Evolutionary conservation across 2,797 vertebrate species (phyloP), one percentile per base, ranked within the genome.

Genomic region (Avahi laniger): DNA sequence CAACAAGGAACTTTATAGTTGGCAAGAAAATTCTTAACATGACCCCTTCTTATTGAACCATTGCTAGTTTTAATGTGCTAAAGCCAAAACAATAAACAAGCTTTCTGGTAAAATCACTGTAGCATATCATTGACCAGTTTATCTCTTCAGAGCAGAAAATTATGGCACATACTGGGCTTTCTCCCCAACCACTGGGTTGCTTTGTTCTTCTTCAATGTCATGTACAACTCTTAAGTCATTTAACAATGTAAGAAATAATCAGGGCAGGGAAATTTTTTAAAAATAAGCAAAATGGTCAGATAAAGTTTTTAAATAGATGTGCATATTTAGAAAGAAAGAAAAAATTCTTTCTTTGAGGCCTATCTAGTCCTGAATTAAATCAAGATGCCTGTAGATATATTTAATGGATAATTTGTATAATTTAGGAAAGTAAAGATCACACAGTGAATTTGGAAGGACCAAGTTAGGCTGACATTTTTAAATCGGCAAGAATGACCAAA

Each of bases 1-100:
- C 81, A 81, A 63, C 52, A 90, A 96, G 20, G 95, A 95, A 89
- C 76, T 4, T 80, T 91, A 46, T 2, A 96, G 6, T 86, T 54
- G 26, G 10, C 72, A 89, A 95, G 91, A 97, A 97, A 97, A 96
- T 94, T 24, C 43, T 89, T n/a, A 91, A 80, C 46, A 88, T 70
- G 80, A 88, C 85, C 0, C 57, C 2, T 87, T 2, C 1, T 78
- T 94, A 95, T 61, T 6, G 95, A 93, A 95, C 69, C 79, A 2
- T 94, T 93, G 33, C 84, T 96, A 89, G 72, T 95, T 97, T 97
- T 94, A 97, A 95, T 85, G 82, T 95, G 78, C 59, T 95, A 94
- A 97, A 96, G 63, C 38, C 78, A 84, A 97, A 97, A 91, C 33
- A 83, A 90, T 91, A 97, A 96, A 91, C n/a, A 89, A 30, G 33